phyloP scores from a whole-genome alignment of 2,888 invertebrate species.

The Lycophotia porphyrea region DNA sequence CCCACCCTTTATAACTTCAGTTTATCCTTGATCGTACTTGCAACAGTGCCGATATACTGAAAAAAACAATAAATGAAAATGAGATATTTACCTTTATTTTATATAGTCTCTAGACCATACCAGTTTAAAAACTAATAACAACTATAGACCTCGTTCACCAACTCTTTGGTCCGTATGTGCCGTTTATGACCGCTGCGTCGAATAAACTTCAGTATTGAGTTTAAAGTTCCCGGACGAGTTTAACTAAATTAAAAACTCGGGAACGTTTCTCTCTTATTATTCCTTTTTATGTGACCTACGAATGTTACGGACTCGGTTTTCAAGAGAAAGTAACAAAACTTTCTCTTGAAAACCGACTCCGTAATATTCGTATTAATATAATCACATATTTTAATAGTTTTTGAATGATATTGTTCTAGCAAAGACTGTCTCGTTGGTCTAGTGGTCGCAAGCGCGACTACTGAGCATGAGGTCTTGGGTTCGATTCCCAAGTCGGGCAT shows the following conservation, averaged over 20 bases:
- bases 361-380: no score
- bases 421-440: neutral
- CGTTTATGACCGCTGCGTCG: slow-evolving; percentile 70
- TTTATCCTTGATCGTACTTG: no score
- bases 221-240: slow-evolving; percentile 72
- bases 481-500: neutral
- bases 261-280: slow-evolving; percentile 56
- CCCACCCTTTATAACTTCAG: no score
- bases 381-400: neutral
- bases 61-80: no score
- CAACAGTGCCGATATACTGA: no score
- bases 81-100: no score
- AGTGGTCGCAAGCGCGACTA: neutral
- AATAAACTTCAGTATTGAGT: slow-evolving; percentile 76
- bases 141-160: slow-evolving; percentile 11
- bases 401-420: neutral
- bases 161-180: slow-evolving; percentile 54
- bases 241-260: slow-evolving; percentile 75
- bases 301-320: neutral
- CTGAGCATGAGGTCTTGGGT: neutral
- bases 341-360: no score
- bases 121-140: no score
- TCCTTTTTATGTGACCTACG: slow-evolving; percentile 55
- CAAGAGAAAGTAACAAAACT: no score
- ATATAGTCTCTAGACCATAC: no score